A percentile compares a stretch with the other conserved stretches of the same genome.
Evolutionary conservation across 2,888 invertebrate species (phyloP).

Genomic region (Xylophagus ater): DNA sequence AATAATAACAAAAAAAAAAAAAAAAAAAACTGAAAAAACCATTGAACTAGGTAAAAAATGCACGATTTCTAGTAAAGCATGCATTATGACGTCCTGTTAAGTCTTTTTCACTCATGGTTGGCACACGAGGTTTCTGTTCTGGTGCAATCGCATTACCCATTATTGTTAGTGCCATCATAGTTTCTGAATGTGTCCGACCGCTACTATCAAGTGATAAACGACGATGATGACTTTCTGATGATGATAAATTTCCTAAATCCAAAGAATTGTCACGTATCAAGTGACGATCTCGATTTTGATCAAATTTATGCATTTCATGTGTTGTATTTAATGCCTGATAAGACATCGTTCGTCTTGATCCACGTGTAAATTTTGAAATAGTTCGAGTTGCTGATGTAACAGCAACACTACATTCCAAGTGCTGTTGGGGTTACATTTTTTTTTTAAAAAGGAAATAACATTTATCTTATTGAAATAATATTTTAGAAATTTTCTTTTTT

Average conservation of each 20-base stretch:
- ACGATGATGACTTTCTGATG: conserved; percentile 10
- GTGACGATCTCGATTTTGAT: conserved; percentile 12
- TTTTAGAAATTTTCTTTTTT: no score
- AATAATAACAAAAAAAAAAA: no score
- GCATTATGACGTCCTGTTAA: conserved; percentile 34
- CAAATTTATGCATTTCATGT: conserved; percentile 10
- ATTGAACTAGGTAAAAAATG: conserved; percentile 10
- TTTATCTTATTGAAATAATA: no score
- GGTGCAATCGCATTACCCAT: conserved; percentile 47
- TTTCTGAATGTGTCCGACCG: conserved; percentile 12
- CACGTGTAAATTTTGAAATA: conserved; percentile 18
- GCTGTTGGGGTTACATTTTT: no score
- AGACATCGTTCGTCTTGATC: conserved; percentile 20
- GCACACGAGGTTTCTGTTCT: conserved; percentile 46
- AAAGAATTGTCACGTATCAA: conserved; percentile 18
- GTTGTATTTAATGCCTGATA: conserved; percentile 18
- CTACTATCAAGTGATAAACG: conserved; percentile 17
- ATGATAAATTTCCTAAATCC: conserved; percentile 18
- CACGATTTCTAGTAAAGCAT: conserved; percentile 11
- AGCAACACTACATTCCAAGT: conserved; percentile 20
- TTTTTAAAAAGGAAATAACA: no score
- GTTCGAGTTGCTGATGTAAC: conserved; percentile 20
- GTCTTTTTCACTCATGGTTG: conserved; percentile 48
- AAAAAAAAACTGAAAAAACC: no score
- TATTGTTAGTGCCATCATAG: conserved; percentile 36